Percentiles rank a stretch among this genome's conserved stretches.
phyloP scores from a whole-genome alignment of 2,888 invertebrate species.

The Ypsolopha scabrella region DNA sequence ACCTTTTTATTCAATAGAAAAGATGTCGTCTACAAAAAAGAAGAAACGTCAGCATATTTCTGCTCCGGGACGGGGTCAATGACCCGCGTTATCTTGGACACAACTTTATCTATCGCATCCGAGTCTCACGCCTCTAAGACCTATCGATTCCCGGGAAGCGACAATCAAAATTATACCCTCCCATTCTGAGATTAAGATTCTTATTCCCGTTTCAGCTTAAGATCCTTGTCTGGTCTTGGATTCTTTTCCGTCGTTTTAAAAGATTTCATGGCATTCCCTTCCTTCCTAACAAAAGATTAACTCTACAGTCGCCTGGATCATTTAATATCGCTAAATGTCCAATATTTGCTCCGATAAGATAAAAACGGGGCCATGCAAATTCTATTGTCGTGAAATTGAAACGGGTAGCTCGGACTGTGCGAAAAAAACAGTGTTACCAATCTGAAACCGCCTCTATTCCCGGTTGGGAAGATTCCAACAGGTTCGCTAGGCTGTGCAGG shows the following conservation, averaged over 20 bases:
- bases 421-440: too few relatives aligned
- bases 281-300: too few relatives aligned
- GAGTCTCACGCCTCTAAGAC: conserved; percentile 1
- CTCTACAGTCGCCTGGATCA: too few relatives aligned
- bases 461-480: too few relatives aligned
- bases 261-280: too few relatives aligned
- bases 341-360: too few relatives aligned
- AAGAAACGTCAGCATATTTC: conserved; percentile 12
- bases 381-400: too few relatives aligned
- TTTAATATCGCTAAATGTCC: too few relatives aligned
- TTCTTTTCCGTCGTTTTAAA: not conserved
- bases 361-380: too few relatives aligned
- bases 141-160: not conserved
- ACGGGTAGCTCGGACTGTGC: too few relatives aligned
- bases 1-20: conserved; percentile 22
- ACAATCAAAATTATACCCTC: not conserved
- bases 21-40: conserved; percentile 37
- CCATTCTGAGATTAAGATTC: not conserved
- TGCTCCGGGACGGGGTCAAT: conserved; percentile 28
- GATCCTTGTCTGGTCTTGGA: not conserved
- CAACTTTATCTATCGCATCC: conserved; percentile 38
- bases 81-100: conserved; percentile 52
- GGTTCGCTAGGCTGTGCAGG: too few relatives aligned
- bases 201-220: not conserved
- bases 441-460: too few relatives aligned